These are phyloP conservation scores for Trachops cirrhosus DNA, from an alignment of 2,797 vertebrate species.

Conservation along the genomic window DNA sequence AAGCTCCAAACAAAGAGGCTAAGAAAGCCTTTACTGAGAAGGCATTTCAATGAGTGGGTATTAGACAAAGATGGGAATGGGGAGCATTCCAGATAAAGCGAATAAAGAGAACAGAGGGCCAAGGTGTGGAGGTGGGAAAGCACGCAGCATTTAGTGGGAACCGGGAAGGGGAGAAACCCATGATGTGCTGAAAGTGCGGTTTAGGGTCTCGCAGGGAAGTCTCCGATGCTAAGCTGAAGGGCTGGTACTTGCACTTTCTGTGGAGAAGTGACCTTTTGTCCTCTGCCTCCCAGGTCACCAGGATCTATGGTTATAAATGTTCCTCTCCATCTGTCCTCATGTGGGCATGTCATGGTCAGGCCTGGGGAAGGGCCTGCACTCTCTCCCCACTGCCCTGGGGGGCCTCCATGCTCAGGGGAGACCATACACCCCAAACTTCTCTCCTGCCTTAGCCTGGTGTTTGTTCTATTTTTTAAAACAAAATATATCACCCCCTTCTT, in stretches of 20 bases:
- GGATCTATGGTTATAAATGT: background rate
- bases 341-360: background rate
- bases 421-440: background rate
- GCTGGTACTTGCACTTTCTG: background rate
- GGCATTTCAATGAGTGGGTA: background rate
- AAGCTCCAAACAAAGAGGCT: background rate
- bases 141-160: background rate
- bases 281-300: background rate
- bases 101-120: background rate
- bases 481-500: background rate
- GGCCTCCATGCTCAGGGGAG: background rate
- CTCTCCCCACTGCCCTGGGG: background rate
- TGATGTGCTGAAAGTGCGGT: background rate
- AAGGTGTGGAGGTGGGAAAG: too few relatives aligned
- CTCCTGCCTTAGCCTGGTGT: background rate
- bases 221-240: background rate
- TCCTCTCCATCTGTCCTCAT: background rate
- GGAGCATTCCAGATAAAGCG: background rate
- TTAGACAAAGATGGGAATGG: background rate
- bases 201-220: accelerated
- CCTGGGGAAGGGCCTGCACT: too few relatives aligned
- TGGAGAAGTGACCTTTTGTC: background rate
- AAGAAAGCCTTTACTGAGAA: background rate
- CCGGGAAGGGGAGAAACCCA: background rate
- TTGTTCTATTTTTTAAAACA: background rate